Evolutionary conservation across 2,888 invertebrate genomes (phyloP), one percentile per base, ranked within the genome.

Genomic region (Drosophila longiperda): DNA sequence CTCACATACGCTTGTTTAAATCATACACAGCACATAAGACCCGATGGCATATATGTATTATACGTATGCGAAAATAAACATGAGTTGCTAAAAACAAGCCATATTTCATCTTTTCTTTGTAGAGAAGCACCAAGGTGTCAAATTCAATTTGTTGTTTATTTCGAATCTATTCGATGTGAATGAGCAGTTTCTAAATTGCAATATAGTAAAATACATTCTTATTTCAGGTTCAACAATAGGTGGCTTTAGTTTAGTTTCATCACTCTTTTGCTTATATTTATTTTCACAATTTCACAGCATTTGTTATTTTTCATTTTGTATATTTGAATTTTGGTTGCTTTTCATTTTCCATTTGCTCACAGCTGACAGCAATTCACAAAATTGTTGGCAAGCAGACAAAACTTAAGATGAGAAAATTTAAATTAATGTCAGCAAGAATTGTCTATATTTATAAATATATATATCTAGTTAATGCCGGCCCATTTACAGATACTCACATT

Each of bases 1-100:
- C 20, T 70, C 79, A 49, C 82, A 87, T 72, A 73, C 71, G 64
- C 69, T 78, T 75, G 72, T 74, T 84, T 84, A 75, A 74, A 74
- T 71, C 67, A 66, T 53, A 70, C 49, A 69, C 42, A 45, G 23
- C 15, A 15, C 8, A 23, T 45, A 23, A 23, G 1, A 23, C 15
- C 7, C 23, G 12, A 45, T 23, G 8, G 45, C 15, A 23, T 15
- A 45, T 15, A 23, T 38, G 59, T 55, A 66, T 66, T 50, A 62
- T 34, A 29, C n/a, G 49, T 59, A 45, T 57, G 48, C 45, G 23
- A 45, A 60, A 48, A 54, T 54, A 40, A 23, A 49, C 8, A 40
- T 59, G 20, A 23, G 57, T 17, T 60, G 15, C 5, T 42, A 9
- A n/a, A 66, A 66, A 8, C 32, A 59, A 36, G 8, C 42, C 29